Base-by-base conservation (phyloP, 2,797 vertebrate genomes). In the Parambassis ranga region DNA sequence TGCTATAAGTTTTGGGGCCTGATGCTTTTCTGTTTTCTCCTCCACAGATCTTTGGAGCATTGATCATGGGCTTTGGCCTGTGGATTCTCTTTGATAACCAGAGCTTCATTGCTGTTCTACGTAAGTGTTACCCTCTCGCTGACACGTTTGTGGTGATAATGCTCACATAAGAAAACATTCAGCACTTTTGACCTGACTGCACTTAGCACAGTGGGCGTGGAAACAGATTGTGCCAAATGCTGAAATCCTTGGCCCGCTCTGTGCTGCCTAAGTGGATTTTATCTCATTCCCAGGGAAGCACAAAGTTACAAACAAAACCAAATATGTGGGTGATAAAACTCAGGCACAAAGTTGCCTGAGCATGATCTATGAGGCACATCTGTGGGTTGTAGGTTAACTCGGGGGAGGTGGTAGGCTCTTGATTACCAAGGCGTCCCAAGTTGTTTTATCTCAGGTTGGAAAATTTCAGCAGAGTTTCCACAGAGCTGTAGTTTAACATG, bases 1-100 rank as follows among this genome's bases (percentile, higher is more conserved):
- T 35, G 3, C 18, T 18, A 16, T 37, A 5, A 24, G 4, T 49
- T 27, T 16, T 13, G 3, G n/a, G 59, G 10, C 6, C 41, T 83
- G 55, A 81, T 44, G 65, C 32, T 52, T 59, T 26, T 55, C 56
- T 20, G 51, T 0, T 71, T 51, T 81, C 15, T 10, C 7, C n/a
- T 62, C 43, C 80, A 8, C 84, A 98, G 97, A 86, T 98, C 78
- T 93, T 96, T 24, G 97, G 97, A 0, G 94, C 92, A 0, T 81
- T 98, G 71, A 96, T 98, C 77, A 92, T 98, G 88, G 95, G 95
- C 52, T 97, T 96, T 43, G 97, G 97, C 56, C 84, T 98, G 43
- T 98, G 97, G 97, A 92, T 98, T 66, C 92, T 98, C 57, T 92
- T 95, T 0, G 97, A 98, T 90, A 95, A 88, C 85, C 93, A 89